Evolutionary conservation across 2,888 invertebrate species (phyloP).

Genomic region (Thymelicus acteon): DNA sequence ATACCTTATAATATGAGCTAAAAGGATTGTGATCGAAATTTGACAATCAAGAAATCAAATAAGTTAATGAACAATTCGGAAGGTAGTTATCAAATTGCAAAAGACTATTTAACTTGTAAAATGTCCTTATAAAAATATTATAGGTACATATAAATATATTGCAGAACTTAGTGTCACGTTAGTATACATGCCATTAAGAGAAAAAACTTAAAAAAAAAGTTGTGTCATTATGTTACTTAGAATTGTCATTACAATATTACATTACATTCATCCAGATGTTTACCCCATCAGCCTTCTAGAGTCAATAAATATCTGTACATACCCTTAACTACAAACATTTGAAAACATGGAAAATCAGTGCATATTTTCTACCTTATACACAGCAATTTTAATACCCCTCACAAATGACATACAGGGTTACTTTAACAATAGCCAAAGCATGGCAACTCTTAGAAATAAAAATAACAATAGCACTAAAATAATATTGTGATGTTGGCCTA

Average conservation of each 20-base stretch:
- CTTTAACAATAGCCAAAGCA: slow-evolving; percentile 33
- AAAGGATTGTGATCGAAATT: slow-evolving; percentile 45
- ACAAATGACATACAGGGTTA: background rate
- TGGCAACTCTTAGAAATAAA: slow-evolving; percentile 46
- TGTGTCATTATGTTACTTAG: slow-evolving; percentile 49
- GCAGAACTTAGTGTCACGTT: slow-evolving; percentile 68
- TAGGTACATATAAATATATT: slow-evolving; percentile 69
- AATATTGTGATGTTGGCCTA: slow-evolving; percentile 59
- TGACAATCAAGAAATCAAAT: slow-evolving; percentile 57
- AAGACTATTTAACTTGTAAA: slow-evolving; percentile 54
- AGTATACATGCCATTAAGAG: slow-evolving; percentile 63
- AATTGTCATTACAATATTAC: slow-evolving; percentile 28
- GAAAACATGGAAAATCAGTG: slow-evolving; percentile 48
- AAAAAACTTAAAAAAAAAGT: slow-evolving; percentile 65
- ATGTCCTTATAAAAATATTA: slow-evolving; percentile 68
- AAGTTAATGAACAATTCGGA: slow-evolving; percentile 52
- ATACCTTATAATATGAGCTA: slow-evolving; percentile 39
- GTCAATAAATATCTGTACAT: slow-evolving; percentile 80
- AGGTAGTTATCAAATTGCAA: slow-evolving; percentile 47
- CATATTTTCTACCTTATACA: slow-evolving; percentile 35
- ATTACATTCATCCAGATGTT: slow-evolving; percentile 60
- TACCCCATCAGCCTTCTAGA: slow-evolving; percentile 61
- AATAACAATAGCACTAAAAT: slow-evolving; percentile 52
- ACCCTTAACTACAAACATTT: slow-evolving; percentile 57
- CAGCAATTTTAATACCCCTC: slow-evolving; percentile 12